Evolutionary conservation across 92 coral and sea anemone species (phyloP), one percentile per base, ranked within the genome.

Genomic region (Scolanthus callimorphus): DNA sequence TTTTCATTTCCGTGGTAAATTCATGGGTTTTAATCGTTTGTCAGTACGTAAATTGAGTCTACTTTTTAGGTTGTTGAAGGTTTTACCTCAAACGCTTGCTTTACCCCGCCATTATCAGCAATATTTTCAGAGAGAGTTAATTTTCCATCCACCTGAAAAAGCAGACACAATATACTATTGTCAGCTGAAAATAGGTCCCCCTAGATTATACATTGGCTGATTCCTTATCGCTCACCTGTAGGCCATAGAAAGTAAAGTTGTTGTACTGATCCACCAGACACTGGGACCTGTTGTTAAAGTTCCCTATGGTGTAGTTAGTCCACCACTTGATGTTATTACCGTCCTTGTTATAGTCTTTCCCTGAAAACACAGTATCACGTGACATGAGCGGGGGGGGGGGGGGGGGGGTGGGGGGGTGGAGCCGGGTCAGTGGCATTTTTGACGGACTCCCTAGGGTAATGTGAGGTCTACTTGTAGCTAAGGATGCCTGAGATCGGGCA

Each of bases 301-400:
- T 82, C 8, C 25, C 47, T 52, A 88, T 60, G 0, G 97, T 73
- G 25, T 25, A 62, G 55, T 74, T 51, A 20, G 88, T 85, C 97
- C 97, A 91, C 97, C 97, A 91, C 59, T 73, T 80, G 27, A 70
- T 76, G 21, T 51, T 52, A 24, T 80, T 77, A 8, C 97, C 97
- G 29, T 88, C 25, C 30, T 67, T 80, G 77, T 91, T 86, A 65
- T 63, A 91, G 27, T 47, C 41, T 53, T 77, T 90, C 12, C 97
- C 97, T 91, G 29, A 20, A 37, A 37, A 63, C 3, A 25, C 28
- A 62, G 17, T 4, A 2, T n/a, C n/a, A n/a, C n/a, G n/a, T n/a
- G n/a, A n/a, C n/a, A n/a, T n/a, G n/a, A n/a, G n/a, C n/a, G n/a
- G n/a, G n/a, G n/a, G n/a, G n/a, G n/a, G n/a, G n/a, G n/a, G n/a